Percentiles rank a stretch among this genome's conserved stretches.
Evolutionary conservation across 1,140 invertebrate genomes (phyloP).

Genomic region (Acromyrmex charruanus): DNA sequence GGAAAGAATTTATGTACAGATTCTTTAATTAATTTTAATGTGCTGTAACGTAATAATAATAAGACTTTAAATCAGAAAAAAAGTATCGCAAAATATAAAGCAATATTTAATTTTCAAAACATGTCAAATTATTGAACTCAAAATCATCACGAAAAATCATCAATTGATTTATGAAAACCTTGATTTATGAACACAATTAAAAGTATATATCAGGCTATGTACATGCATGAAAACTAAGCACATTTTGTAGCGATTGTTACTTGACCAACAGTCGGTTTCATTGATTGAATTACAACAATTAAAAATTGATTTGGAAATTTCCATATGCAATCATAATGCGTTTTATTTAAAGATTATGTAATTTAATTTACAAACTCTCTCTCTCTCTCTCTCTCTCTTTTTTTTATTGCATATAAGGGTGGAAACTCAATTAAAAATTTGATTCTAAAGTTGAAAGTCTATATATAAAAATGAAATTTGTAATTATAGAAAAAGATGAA

Average conservation of each 20-base stretch:
- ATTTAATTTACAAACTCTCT: neutral
- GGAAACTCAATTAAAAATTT: neutral
- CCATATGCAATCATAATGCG: neutral
- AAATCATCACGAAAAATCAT: conserved; percentile 1
- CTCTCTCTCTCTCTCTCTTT: too few species aligned
- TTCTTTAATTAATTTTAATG: neutral
- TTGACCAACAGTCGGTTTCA: conserved; percentile 25
- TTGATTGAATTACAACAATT: neutral
- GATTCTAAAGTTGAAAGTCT: neutral
- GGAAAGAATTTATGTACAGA: neutral
- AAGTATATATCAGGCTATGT: neutral
- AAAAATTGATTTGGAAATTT: neutral
- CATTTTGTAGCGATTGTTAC: neutral
- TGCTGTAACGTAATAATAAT: neutral
- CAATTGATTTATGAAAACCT: neutral
- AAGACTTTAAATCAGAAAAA: conserved; percentile 2
- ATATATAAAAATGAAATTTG: neutral
- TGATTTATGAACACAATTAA: neutral
- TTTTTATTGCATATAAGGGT: neutral
- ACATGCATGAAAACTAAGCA: too few species aligned
- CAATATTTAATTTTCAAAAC: neutral
- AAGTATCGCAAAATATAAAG: neutral
- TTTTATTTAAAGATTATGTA: neutral
- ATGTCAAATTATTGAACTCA: neutral
- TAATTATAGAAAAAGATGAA: neutral